Conservation (phyloP, 2,888 invertebrate genomes). For the Flabesymbios commensalis region DNA sequence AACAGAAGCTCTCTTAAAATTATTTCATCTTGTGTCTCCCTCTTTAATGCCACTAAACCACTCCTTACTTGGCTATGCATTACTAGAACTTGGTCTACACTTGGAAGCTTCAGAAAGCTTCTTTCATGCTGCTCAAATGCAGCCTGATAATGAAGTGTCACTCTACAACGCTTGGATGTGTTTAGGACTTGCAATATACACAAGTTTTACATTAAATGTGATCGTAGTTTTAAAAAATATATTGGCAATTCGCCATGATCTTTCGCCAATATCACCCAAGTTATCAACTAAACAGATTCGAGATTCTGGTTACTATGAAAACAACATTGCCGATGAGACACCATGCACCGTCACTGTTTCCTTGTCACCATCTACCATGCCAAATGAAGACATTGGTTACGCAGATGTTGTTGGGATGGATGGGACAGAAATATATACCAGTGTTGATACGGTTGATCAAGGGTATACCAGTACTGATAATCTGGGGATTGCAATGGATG, state of each 20-base stretch:
- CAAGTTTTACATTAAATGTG: slow-evolving; percentile 3
- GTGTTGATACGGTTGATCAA: too few species aligned
- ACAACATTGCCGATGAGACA: too few species aligned
- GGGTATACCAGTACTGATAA: too few species aligned
- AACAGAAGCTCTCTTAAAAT: slow-evolving; percentile 44
- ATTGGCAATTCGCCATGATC: too few species aligned
- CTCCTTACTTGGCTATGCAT: slow-evolving; percentile 54
- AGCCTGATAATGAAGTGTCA: slow-evolving; percentile 49
- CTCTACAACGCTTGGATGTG: slow-evolving; percentile 53
- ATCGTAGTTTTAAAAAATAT: background rate
- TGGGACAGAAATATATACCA: too few species aligned
- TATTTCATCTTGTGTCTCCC: slow-evolving; percentile 42
- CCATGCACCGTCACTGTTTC: too few species aligned
- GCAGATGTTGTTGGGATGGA: too few species aligned
- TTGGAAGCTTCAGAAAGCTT: slow-evolving; percentile 54
- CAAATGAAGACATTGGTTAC: too few species aligned
- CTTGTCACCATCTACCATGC: too few species aligned
- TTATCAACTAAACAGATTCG: too few species aligned
- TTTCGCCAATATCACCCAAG: too few species aligned
- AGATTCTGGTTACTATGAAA: slow-evolving; percentile 27
- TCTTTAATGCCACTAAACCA: slow-evolving; percentile 30
- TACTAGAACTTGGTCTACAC: slow-evolving; percentile 54
- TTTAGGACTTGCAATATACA: slow-evolving; percentile 34
- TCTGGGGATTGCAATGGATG: too few species aligned
- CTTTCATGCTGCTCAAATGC: slow-evolving; percentile 42